These are phyloP conservation scores for Strigamia maritima DNA, from an alignment of 2,888 invertebrate species.

Conservation along the genomic window DNA sequence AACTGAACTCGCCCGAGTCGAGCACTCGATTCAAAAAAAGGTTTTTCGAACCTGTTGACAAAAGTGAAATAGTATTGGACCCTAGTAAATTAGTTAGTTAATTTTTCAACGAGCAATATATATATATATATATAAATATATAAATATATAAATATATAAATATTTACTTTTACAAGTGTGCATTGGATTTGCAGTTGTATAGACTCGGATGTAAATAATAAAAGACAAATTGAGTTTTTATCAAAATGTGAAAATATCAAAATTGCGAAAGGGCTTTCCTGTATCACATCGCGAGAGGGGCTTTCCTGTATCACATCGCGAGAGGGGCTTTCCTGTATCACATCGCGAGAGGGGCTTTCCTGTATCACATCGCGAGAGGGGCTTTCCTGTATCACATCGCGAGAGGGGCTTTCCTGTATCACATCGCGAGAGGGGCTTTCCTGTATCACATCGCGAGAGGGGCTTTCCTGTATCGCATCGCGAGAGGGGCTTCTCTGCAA, in stretches of 20 bases:
- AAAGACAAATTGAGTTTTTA: neutral
- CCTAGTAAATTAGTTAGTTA: conserved; percentile 31
- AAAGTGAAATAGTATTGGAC: conserved; percentile 23
- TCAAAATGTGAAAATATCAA: too few relatives aligned
- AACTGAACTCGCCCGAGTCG: conserved; percentile 2
- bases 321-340: too few relatives aligned
- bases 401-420: too few relatives aligned
- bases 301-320: too few relatives aligned
- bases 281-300: too few relatives aligned
- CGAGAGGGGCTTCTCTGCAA: too few relatives aligned
- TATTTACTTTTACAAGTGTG: conserved; percentile 4
- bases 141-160: neutral
- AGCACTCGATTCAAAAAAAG: neutral
- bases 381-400: too few relatives aligned
- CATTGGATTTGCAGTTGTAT: neutral
- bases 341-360: too few relatives aligned
- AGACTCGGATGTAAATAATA: conserved; percentile 7
- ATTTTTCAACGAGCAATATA: neutral
- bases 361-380: too few relatives aligned
- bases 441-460: too few relatives aligned
- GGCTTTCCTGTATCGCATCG: too few relatives aligned
- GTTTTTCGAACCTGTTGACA: neutral
- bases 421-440: too few relatives aligned
- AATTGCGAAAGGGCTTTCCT: neutral
- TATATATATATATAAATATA: neutral